Conservation (phyloP, 2,797 vertebrate species). For the Rhinogobio ventralis region DNA sequence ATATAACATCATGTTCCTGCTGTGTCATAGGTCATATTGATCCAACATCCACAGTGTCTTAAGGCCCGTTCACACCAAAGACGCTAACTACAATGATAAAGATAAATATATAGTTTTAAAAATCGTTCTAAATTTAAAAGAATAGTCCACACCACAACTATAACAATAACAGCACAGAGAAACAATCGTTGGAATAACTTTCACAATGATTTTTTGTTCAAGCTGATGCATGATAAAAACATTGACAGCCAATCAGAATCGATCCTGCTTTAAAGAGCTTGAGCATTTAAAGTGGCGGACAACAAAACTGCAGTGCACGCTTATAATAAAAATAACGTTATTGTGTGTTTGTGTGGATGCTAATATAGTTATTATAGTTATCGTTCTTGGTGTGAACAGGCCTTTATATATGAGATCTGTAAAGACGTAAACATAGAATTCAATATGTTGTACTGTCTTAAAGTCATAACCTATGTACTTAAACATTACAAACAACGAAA, state of each 20-base stretch:
- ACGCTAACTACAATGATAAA: not conserved
- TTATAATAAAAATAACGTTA: not conserved
- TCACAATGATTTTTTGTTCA: not conserved
- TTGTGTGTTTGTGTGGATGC: not conserved
- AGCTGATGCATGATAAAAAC: not conserved
- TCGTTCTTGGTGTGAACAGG: not conserved
- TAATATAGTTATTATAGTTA: not conserved
- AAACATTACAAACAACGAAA: not conserved
- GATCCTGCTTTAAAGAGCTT: not conserved
- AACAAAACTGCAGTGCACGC: not conserved
- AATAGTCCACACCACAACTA: not conserved
- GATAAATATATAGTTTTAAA: not conserved
- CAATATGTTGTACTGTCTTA: not conserved
- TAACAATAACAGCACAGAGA: not conserved
- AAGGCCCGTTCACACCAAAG: not conserved
- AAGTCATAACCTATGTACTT: not conserved
- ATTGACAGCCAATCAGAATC: not conserved
- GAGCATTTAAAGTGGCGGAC: not conserved
- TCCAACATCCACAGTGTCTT: not conserved
- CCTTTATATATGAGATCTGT: not conserved
- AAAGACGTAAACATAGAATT: not conserved
- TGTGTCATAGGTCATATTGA: conserved; percentile 6
- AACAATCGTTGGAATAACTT: not conserved
- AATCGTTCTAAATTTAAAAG: not conserved
- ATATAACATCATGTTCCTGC: conserved; percentile 26